Conservation (phyloP, 2,113 vertebrate genomes). For the Ictidomys tridecemlineatus region DNA sequence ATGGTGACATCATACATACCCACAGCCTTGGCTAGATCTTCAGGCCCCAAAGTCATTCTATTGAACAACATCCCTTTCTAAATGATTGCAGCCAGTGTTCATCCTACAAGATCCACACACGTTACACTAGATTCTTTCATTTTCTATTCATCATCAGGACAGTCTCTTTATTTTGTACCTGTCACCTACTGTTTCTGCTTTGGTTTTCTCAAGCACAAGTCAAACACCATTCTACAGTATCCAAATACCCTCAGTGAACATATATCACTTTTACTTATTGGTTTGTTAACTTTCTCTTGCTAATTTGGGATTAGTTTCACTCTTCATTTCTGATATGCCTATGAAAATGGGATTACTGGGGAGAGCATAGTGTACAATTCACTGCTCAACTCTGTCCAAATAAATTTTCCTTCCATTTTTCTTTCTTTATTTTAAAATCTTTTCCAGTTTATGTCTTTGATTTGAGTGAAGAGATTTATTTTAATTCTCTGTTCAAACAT, state of each 20-base stretch:
- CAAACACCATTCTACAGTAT: background rate
- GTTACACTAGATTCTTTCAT: background rate
- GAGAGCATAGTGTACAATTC: fast-evolving
- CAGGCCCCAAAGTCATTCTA: background rate
- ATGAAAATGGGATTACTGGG: background rate
- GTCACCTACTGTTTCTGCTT: background rate
- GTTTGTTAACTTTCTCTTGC: background rate
- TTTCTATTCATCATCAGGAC: background rate
- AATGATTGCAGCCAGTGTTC: background rate
- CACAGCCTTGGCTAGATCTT: background rate
- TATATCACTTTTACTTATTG: background rate
- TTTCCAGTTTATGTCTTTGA: background rate
- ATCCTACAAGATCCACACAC: background rate
- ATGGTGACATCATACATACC: background rate
- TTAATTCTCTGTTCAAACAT: background rate
- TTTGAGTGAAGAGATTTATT: background rate
- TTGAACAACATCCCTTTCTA: background rate
- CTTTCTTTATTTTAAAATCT: background rate
- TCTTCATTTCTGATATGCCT: background rate
- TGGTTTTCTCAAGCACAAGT: background rate
- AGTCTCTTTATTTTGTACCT: background rate
- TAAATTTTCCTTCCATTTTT: background rate
- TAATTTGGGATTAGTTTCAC: background rate
- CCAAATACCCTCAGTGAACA: background rate
- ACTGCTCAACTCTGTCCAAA: background rate